Evolutionary conservation across 2,797 vertebrate genomes (phyloP).

Genomic region (Pseudochaenichthys georgianus): DNA sequence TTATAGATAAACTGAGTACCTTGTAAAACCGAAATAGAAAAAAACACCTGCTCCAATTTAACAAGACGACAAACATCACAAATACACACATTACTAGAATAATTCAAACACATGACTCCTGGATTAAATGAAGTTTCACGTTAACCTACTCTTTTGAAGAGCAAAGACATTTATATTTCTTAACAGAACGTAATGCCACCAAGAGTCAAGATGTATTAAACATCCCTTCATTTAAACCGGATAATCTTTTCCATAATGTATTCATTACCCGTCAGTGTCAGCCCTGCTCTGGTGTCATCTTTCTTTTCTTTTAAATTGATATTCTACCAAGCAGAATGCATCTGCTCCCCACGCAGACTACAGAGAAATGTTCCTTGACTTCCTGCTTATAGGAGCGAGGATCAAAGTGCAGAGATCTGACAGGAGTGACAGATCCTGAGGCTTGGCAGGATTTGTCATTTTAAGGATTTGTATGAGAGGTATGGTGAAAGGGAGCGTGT

Average conservation of each 20-base stretch:
- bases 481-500: conserved; percentile 7
- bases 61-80: background rate
- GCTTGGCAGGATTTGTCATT: conserved; percentile 35
- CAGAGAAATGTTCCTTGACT: conserved; percentile 27
- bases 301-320: conserved; percentile 7
- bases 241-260: background rate
- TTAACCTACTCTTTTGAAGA: conserved; percentile 14
- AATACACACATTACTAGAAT: background rate
- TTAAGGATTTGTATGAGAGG: conserved; percentile 4
- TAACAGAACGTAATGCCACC: background rate
- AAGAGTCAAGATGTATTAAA: background rate
- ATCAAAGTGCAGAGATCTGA: conserved; percentile 78
- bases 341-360: background rate
- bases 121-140: background rate
- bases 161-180: conserved; percentile 25
- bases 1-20: too few species aligned
- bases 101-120: background rate
- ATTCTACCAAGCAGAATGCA: conserved; percentile 13
- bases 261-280: conserved; percentile 52
- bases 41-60: background rate
- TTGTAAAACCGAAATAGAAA: background rate
- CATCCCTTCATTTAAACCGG: background rate
- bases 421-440: conserved; percentile 38
- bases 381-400: conserved; percentile 60
- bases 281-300: conserved; percentile 41